phyloP scores from a whole-genome alignment of 1,140 invertebrate species.

The Magallana ariakensis region DNA sequence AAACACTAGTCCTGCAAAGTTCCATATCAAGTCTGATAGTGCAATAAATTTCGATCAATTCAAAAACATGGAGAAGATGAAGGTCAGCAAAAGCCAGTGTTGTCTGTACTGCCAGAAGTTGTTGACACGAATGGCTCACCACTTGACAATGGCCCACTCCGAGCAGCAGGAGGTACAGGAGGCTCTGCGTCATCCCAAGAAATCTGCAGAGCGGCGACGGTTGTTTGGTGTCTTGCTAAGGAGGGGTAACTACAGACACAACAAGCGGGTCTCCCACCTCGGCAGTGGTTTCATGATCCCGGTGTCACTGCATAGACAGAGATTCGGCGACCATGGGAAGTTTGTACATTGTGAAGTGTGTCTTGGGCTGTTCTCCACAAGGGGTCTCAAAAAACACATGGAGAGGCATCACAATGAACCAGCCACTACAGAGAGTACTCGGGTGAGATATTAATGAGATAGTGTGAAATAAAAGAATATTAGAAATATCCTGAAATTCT shows the following conservation, averaged over 20 bases:
- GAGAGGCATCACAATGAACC: not conserved
- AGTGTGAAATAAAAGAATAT: too few relatives aligned
- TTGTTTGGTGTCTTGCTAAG: not conserved
- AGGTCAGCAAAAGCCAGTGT: not conserved
- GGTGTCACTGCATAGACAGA: not conserved
- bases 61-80: not conserved
- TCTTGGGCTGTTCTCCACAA: not conserved
- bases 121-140: not conserved
- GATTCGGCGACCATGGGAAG: not conserved
- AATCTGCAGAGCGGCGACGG: not conserved
- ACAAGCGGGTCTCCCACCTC: not conserved
- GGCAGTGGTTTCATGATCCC: conserved; percentile 3
- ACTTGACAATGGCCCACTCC: not conserved
- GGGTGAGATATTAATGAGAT: not conserved
- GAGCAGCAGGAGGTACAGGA: not conserved
- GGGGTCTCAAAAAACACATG: not conserved
- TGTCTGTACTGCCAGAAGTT: not conserved
- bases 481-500: too few relatives aligned
- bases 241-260: not conserved
- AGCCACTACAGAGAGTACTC: not conserved
- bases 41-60: not conserved
- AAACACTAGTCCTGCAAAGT: not conserved
- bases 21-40: not conserved
- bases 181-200: not conserved
- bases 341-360: not conserved